Evolutionary conservation across 2,797 vertebrate species (phyloP), one percentile per base, ranked within the genome.

Genomic region (Scolopax rusticola): DNA sequence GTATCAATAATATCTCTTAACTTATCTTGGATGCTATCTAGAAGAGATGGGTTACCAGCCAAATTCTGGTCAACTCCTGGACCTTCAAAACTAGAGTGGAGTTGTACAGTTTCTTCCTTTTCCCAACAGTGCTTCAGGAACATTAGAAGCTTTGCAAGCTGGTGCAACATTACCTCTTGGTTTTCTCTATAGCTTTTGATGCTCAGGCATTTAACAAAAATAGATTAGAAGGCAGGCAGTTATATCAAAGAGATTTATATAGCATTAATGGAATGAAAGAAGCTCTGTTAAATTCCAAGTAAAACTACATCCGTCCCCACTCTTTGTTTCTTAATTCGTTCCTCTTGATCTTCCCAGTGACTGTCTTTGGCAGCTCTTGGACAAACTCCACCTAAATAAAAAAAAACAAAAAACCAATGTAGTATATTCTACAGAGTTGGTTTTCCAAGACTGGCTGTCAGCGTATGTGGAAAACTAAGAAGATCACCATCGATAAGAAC

Each of bases 331-430:
- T 97, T 71, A 99, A 92, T 84, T 98, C 97, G 6, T 98, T 97
- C 93, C 98, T 98, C 94, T 92, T 97, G 88, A 99, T 98, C 97
- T 99, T 99, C 53, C 98, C 98, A 30, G 98, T 98, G 84, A 97
- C 56, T 14, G 98, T 98, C 96, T 98, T 99, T 41, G 98, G 98
- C 48, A 99, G 95, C 36, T 98, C 96, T 65, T 98, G 95, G 91
- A 99, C 98, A 97, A 98, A 98, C 89, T 99, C 98, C 94, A 98
- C 97, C 98, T 98, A 87, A 60, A 65, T n/a, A 21, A 56, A 74
- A 93, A 68, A 45, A 48, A 85, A 60, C 93, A 93, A 84, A 20
- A 70, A 71, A 87, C 43, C 60, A 91, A 71, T 20, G 30, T 30
- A 71, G 43, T 8, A 18, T 6, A 14, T 32, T 68, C 36, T 40